phyloP scores from a whole-genome alignment of 2,797 vertebrate species.

The Catharus ustulatus region DNA sequence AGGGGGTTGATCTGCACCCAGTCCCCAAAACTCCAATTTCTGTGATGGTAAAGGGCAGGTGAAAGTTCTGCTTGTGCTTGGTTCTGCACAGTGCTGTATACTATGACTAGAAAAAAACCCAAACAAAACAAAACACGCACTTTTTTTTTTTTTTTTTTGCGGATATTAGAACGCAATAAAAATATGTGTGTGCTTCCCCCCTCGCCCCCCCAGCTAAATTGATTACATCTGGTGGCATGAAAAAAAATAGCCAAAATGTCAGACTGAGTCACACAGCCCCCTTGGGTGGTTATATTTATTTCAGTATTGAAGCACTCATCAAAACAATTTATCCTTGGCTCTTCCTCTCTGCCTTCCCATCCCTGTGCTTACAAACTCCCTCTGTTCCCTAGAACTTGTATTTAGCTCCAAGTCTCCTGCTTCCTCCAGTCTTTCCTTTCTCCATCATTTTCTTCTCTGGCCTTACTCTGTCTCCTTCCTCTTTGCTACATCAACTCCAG shows the following conservation, averaged over 20 bases:
- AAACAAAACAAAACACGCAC: not conserved
- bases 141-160: not conserved
- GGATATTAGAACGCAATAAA: slow-evolving; percentile 48
- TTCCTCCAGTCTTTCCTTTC: not conserved
- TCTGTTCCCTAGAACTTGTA: not conserved
- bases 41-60: slow-evolving; percentile 19
- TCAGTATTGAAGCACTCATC: slow-evolving; percentile 63
- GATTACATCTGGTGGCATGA: slow-evolving; percentile 65
- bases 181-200: slow-evolving; percentile 31
- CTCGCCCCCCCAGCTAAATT: slow-evolving; percentile 34
- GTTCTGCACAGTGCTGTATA: not conserved
- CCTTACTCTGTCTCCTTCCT: not conserved
- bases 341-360: slow-evolving; percentile 39
- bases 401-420: not conserved
- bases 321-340: slow-evolving; percentile 68
- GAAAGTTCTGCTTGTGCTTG: not conserved
- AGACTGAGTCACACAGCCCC: slow-evolving; percentile 69
- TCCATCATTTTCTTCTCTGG: not conserved
- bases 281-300: slow-evolving; percentile 70
- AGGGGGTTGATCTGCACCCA: not conserved
- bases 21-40: not conserved
- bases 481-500: not conserved
- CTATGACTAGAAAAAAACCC: not conserved
- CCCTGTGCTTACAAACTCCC: not conserved
- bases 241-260: slow-evolving; percentile 66